phyloP scores from a whole-genome alignment of 2,797 vertebrate genomes.

The Darevskia mixta region DNA sequence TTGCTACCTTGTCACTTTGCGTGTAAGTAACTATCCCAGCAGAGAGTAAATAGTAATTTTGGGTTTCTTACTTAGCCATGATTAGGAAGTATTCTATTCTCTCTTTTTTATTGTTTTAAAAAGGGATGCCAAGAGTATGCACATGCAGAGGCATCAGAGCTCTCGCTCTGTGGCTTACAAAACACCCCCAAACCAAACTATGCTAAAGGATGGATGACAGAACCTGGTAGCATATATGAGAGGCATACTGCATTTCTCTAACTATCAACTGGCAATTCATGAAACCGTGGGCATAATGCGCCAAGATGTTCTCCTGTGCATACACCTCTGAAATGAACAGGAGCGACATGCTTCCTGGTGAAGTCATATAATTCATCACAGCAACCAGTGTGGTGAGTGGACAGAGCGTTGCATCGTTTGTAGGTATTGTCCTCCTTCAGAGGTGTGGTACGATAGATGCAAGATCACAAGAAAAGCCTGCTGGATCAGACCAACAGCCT shows the following conservation, averaged over 20 bases:
- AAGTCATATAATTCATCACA: background rate
- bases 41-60: slow-evolving; percentile 49
- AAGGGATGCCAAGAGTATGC: background rate
- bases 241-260: slow-evolving; percentile 29
- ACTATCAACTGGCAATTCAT: slow-evolving; percentile 43
- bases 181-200: background rate
- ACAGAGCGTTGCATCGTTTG: too few species aligned
- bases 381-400: background rate
- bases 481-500: too few species aligned
- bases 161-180: background rate
- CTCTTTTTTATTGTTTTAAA: background rate
- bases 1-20: slow-evolving; percentile 41
- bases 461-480: too few species aligned
- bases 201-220: background rate
- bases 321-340: background rate
- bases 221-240: slow-evolving; percentile 53
- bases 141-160: background rate
- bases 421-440: background rate
- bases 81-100: background rate
- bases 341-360: background rate
- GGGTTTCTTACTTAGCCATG: background rate
- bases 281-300: background rate
- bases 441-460: background rate
- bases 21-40: slow-evolving; percentile 38
- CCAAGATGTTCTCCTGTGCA: background rate